A percentile compares a stretch with the other conserved stretches of the same genome.
Conservation (phyloP, 2,888 invertebrate genomes). For the Tachina grossa region DNA sequence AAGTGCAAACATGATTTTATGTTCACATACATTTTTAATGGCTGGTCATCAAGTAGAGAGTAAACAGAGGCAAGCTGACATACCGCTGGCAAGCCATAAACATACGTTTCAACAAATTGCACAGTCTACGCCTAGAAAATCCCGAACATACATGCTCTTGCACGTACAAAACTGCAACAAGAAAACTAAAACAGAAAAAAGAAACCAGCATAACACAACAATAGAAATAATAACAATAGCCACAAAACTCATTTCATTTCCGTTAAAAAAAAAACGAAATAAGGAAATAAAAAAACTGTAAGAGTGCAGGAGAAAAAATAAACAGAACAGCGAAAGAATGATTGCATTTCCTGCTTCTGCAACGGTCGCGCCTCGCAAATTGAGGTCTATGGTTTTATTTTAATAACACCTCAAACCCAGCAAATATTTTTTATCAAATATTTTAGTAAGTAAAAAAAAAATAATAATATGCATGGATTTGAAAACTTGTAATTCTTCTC, state of each 20-base stretch:
- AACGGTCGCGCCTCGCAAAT: constrained; percentile 22
- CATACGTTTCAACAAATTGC: constrained; percentile 64
- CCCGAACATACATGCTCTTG: constrained; percentile 10
- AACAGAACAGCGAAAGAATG: constrained; percentile 42
- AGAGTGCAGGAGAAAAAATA: constrained; percentile 22
- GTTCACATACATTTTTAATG: constrained; percentile 56
- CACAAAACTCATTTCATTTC: constrained; percentile 67
- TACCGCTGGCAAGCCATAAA: constrained; percentile 22
- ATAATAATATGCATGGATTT: too few species aligned
- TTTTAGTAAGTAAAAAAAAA: too few species aligned
- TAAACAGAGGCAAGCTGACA: constrained; percentile 40
- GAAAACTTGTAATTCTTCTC: too few species aligned
- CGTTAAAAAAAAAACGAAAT: constrained; percentile 36
- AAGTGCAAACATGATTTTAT: constrained; percentile 63
- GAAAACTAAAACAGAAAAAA: constrained; percentile 16
- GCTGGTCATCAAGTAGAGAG: constrained; percentile 28
- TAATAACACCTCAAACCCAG: constrained; percentile 25
- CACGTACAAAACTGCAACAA: constrained; percentile 18
- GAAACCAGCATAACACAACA: not conserved
- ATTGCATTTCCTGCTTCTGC: constrained; percentile 63
- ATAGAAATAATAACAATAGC: constrained; percentile 52
- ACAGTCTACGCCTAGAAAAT: constrained; percentile 45
- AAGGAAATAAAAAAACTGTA: constrained; percentile 27
- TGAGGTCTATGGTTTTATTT: constrained; percentile 13
- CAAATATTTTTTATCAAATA: not conserved